phyloP scores from a whole-genome alignment of 2,113 vertebrate genomes.

The Anoura caudifer region DNA sequence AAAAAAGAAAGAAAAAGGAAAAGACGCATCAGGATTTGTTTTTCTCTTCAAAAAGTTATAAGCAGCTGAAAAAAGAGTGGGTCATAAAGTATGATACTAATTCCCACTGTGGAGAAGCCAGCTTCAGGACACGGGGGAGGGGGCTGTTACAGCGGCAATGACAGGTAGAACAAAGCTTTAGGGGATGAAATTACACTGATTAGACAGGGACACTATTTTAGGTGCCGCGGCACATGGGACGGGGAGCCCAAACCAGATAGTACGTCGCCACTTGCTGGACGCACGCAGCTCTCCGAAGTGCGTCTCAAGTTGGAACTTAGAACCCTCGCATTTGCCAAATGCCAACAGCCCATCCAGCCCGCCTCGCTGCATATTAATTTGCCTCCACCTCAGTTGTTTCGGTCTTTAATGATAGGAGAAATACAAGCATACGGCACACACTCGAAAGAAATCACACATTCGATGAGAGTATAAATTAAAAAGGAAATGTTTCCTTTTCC shows the following conservation, averaged over 20 bases:
- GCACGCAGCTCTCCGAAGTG: not conserved
- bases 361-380: not conserved
- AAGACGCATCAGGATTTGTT: not conserved
- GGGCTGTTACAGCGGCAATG: not conserved
- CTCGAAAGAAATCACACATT: not conserved
- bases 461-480: not conserved
- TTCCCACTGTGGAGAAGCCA: slow-evolving; percentile 25
- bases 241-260: slow-evolving; percentile 48
- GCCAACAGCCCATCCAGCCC: not conserved
- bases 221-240: not conserved
- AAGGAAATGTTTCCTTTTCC: not conserved
- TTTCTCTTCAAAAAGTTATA: slow-evolving; percentile 13
- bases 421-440: not conserved
- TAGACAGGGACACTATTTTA: slow-evolving; percentile 49
- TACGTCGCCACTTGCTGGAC: slow-evolving; percentile 30
- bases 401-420: slow-evolving; percentile 8
- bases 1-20: not conserved
- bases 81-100: slow-evolving; percentile 54
- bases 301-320: not conserved
- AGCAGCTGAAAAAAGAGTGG: slow-evolving; percentile 15
- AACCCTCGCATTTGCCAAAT: not conserved
- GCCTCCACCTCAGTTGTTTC: not conserved
- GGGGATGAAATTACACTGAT: slow-evolving; percentile 47
- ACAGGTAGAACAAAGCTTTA: slow-evolving; percentile 59
- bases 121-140: not conserved